phyloP scores from a whole-genome alignment of 2,113 vertebrate genomes.

The Tetraodon nigroviridis region DNA sequence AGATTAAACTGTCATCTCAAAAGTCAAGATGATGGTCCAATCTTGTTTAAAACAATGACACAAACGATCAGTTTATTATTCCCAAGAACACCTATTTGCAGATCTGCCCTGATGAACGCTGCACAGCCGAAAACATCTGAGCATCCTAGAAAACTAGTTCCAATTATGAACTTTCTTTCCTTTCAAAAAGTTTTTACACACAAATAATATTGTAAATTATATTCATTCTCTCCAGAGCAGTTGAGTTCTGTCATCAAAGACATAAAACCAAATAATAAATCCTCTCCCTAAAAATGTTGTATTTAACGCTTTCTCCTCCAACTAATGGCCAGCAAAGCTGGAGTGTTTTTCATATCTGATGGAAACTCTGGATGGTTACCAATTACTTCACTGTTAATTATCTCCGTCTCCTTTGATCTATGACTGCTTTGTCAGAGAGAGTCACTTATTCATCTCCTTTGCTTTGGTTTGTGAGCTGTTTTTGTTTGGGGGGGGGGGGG shows the following conservation, averaged over 20 bases:
- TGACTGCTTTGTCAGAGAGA: constrained; percentile 73
- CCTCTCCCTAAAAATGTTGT: constrained; percentile 42
- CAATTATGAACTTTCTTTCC: not conserved
- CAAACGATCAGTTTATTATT: no score
- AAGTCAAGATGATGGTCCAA: no score
- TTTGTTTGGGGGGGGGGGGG: constrained; percentile 20
- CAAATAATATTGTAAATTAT: not conserved
- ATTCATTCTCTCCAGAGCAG: constrained; percentile 17
- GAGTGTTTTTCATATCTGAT: constrained; percentile 70
- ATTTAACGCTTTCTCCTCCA: constrained; percentile 71
- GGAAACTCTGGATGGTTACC: constrained; percentile 77
- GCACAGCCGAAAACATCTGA: not conserved
- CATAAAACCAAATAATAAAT: constrained; percentile 25
- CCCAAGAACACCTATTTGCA: no score
- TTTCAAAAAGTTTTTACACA: not conserved
- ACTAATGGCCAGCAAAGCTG: constrained; percentile 72
- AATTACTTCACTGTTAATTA: constrained; percentile 81
- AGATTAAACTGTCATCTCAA: no score
- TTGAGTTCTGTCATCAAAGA: constrained; percentile 42
- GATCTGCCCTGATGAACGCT: no score
- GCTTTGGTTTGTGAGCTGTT: constrained; percentile 65
- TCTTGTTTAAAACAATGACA: no score
- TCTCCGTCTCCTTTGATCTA: constrained; percentile 77
- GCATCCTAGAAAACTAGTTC: not conserved
- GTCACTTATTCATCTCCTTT: constrained; percentile 76